Evolutionary conservation across 2,888 invertebrate species (phyloP).

Genomic region (Ophion ventricosus): DNA sequence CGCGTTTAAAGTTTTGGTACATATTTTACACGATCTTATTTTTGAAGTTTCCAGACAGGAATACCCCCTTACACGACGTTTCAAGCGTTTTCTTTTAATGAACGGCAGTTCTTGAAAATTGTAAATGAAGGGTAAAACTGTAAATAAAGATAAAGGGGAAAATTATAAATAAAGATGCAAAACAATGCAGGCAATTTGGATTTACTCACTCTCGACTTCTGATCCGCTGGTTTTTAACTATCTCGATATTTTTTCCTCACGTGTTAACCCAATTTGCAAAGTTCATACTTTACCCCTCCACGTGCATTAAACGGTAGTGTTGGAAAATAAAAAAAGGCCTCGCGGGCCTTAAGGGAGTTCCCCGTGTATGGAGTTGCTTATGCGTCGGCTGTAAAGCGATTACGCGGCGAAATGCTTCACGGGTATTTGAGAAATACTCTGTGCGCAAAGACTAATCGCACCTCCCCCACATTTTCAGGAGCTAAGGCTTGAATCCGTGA

Average conservation of each 20-base stretch:
- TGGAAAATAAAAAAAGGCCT: neutral
- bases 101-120: too few species aligned
- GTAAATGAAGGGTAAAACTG: too few species aligned
- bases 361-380: neutral
- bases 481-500: neutral
- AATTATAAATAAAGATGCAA: too few species aligned
- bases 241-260: neutral
- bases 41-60: too few species aligned
- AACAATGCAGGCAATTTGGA: too few species aligned
- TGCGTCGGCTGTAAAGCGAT: neutral
- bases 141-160: too few species aligned
- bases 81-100: too few species aligned
- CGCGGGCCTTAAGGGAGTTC: neutral
- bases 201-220: too few species aligned
- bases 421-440: neutral
- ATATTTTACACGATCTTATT: too few species aligned
- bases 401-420: neutral
- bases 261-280: neutral
- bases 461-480: neutral
- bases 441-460: constrained; percentile 12
- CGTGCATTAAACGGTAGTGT: too few species aligned
- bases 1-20: too few species aligned
- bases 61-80: too few species aligned
- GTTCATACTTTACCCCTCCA: neutral
- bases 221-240: neutral